phyloP scores from a whole-genome alignment of 2,888 invertebrate genomes.

The Hypsopygia costalis region DNA sequence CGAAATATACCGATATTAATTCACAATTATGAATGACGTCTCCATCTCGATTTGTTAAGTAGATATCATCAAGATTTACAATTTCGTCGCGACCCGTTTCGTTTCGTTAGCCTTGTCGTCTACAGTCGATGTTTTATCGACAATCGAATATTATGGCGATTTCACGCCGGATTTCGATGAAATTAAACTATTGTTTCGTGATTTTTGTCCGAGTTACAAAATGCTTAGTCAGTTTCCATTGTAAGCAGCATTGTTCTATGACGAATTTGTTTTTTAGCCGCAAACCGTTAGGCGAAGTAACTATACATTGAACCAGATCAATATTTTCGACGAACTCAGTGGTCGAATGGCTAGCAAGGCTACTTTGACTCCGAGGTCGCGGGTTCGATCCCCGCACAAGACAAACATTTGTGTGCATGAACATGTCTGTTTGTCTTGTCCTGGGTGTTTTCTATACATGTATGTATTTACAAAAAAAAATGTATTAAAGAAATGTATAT shows the following conservation, averaged over 20 bases:
- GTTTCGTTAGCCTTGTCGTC: slow-evolving; percentile 54
- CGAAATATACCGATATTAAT: not conserved
- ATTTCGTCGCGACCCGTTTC: slow-evolving; percentile 37
- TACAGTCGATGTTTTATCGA: slow-evolving; percentile 48
- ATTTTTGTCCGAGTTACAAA: slow-evolving; percentile 18
- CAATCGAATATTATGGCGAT: slow-evolving; percentile 55
- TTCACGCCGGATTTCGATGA: slow-evolving; percentile 57
- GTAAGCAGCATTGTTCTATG: not conserved
- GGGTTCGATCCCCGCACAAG: too few relatives aligned
- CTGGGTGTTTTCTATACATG: too few relatives aligned
- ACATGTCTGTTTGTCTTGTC: too few relatives aligned
- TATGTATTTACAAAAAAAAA: too few relatives aligned
- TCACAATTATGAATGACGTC: not conserved
- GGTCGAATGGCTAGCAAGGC: too few relatives aligned
- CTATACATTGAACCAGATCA: too few relatives aligned
- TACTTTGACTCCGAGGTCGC: too few relatives aligned
- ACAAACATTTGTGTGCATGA: too few relatives aligned
- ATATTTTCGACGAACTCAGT: too few relatives aligned
- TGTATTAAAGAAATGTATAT: too few relatives aligned
- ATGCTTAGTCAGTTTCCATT: slow-evolving; percentile 24
- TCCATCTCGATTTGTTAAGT: not conserved
- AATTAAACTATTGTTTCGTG: slow-evolving; percentile 52
- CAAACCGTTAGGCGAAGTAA: not conserved
- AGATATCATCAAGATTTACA: not conserved
- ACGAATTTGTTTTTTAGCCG: not conserved